Evolutionary conservation across 1,140 invertebrate species (phyloP), one percentile per base, ranked within the genome.

Genomic region (Heliconius eleuchia): DNA sequence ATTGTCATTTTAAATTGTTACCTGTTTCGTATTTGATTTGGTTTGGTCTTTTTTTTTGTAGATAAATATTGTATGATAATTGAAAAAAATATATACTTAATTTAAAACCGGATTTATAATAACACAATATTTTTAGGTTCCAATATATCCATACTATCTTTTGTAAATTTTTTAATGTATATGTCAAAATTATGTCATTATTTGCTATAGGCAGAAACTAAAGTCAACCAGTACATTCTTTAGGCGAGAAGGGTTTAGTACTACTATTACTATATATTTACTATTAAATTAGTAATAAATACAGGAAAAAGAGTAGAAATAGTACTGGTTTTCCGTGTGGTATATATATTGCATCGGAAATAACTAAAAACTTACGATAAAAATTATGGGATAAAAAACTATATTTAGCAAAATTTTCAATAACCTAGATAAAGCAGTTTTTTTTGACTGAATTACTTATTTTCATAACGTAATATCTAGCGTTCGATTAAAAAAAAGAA

Each of bases 201-300:
- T 3, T 57, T 57, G 55, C 19, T 9, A 57, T 23, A 23, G 7
- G 2, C 55, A 57, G n/a, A 23, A 3, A 9, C 27, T 66, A 60
- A 60, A 27, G 60, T 66, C 60, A 27, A 66, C 60, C 9, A 23
- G 11, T 27, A 66, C 11, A 16, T n/a, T 19, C 1, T 23, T 23
- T 60, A 23, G 37, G 76, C 55, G n/a, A 74, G 73, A 82, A 71
- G 34, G 76, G 77, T 73, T 70, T 71, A 77, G 42, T 42, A 46
- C 42, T 75, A 75, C 4, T 37, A 37, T 37, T 37, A 37, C 34
- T 37, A 37, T 37, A 4, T 37, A 7, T 37, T 37, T 37, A 37
- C 34, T 37, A 37, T 37, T 37, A 37, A 37, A 37, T 37, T 37
- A 70, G 18, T 16, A 46, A 1, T 46, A 46, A 46, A 30, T 42